These are phyloP conservation scores for Periphyllus acericola DNA, from an alignment of 2,888 invertebrate species.

Conservation along the genomic window DNA sequence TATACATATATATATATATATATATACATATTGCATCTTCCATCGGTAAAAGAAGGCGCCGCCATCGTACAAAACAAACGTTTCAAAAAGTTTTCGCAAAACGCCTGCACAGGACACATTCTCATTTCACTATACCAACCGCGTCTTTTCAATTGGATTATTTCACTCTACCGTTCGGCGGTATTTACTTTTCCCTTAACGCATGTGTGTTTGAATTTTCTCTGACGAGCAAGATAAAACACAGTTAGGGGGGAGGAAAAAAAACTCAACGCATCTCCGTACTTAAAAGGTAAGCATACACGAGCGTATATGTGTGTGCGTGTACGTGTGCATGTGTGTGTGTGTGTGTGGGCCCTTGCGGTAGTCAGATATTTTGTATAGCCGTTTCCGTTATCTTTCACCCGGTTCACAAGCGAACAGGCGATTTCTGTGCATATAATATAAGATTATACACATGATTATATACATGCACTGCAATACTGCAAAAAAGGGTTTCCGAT, in stretches of 20 bases:
- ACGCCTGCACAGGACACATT: conserved; percentile 43
- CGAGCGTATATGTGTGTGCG: not conserved
- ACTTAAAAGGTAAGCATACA: not conserved
- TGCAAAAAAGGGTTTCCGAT: too few species aligned
- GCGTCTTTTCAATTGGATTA: conserved; percentile 40
- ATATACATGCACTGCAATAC: not conserved
- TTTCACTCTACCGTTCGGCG: not conserved
- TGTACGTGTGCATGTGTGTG: not conserved
- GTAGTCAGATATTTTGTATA: conserved; percentile 1
- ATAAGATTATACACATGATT: conserved; percentile 12
- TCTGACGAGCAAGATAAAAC: conserved; percentile 20
- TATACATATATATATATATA: not conserved
- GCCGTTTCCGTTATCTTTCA: not conserved
- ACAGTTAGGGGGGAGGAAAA: not conserved
- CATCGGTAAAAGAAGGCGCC: conserved; percentile 7
- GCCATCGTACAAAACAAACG: conserved; percentile 32
- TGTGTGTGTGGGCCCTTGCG: too few species aligned
- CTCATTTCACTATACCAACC: conserved; percentile 12
- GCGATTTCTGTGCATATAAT: too few species aligned
- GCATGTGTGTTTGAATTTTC: conserved; percentile 13
- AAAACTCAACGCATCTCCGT: not conserved
- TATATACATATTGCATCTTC: not conserved
- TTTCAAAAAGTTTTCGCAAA: conserved; percentile 24
- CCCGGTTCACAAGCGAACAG: not conserved
- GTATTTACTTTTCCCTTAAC: conserved; percentile 25